Evolutionary conservation across 2,888 invertebrate species (phyloP).

Genomic region (Lampropteryx suffumata): DNA sequence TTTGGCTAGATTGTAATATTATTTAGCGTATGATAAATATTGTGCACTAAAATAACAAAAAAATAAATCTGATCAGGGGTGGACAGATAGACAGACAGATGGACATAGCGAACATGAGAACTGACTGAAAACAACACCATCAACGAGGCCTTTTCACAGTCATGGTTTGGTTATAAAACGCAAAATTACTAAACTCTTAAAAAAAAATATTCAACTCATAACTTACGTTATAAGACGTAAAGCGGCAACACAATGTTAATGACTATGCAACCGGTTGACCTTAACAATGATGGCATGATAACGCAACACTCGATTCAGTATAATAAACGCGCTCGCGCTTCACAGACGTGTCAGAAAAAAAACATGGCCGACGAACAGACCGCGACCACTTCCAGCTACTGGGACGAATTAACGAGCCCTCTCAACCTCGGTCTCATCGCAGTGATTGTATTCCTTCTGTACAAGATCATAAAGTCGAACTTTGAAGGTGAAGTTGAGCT

Average conservation of each 20-base stretch:
- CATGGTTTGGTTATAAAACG: too few species aligned
- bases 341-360: conserved; percentile 38
- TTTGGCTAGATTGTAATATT: too few species aligned
- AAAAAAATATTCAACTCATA: too few species aligned
- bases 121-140: too few species aligned
- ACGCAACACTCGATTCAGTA: conserved; percentile 34
- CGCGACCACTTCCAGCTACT: conserved; percentile 52
- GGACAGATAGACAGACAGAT: too few species aligned
- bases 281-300: conserved; percentile 47
- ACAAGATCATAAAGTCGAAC: conserved; percentile 84
- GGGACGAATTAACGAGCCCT: conserved; percentile 75
- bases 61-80: too few species aligned
- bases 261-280: conserved; percentile 41
- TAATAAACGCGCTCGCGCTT: conserved; percentile 39
- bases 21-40: too few species aligned
- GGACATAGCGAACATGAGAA: too few species aligned
- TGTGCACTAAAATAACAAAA: too few species aligned
- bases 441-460: conserved; percentile 79
- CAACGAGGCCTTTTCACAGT: too few species aligned
- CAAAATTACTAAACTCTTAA: too few species aligned
- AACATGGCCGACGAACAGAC: conserved; percentile 40
- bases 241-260: background rate
- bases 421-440: conserved; percentile 65
- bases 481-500: conserved; percentile 62
- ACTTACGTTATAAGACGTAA: too few species aligned